phyloP scores from a whole-genome alignment of 1,140 invertebrate genomes.

The Liolophura sinensis region DNA sequence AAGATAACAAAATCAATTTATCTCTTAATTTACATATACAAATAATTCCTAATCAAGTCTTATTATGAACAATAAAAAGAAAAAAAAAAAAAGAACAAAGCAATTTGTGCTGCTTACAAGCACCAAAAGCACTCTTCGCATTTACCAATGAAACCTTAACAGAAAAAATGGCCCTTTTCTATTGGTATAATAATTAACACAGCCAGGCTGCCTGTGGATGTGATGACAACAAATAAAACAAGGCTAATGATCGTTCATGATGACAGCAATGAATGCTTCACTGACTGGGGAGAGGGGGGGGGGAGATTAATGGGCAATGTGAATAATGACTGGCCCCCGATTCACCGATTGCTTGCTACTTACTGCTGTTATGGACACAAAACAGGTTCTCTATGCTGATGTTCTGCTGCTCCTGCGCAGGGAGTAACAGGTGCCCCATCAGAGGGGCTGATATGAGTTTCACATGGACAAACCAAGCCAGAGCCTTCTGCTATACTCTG shows the following conservation, averaged over 20 bases:
- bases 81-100: constrained; percentile 3
- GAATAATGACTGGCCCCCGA: no score
- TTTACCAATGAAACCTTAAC: neutral
- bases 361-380: no score
- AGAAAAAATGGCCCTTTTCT: neutral
- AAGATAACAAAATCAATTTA: neutral
- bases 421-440: neutral
- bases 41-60: neutral
- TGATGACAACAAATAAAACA: constrained; percentile 1
- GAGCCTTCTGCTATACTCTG: neutral
- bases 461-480: neutral
- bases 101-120: constrained; percentile 3
- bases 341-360: no score
- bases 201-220: neutral
- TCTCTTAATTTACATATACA: constrained; percentile 2
- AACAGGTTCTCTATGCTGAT: no score
- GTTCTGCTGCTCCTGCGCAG: no score
- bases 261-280: no score
- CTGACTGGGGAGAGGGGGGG: no score
- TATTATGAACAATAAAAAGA: constrained; percentile 5
- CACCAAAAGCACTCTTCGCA: neutral
- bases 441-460: neutral
- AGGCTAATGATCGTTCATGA: neutral
- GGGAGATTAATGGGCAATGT: no score
- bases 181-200: neutral